phyloP scores from a whole-genome alignment of 2,113 vertebrate genomes.

The Myrmecophaga tridactyla region DNA sequence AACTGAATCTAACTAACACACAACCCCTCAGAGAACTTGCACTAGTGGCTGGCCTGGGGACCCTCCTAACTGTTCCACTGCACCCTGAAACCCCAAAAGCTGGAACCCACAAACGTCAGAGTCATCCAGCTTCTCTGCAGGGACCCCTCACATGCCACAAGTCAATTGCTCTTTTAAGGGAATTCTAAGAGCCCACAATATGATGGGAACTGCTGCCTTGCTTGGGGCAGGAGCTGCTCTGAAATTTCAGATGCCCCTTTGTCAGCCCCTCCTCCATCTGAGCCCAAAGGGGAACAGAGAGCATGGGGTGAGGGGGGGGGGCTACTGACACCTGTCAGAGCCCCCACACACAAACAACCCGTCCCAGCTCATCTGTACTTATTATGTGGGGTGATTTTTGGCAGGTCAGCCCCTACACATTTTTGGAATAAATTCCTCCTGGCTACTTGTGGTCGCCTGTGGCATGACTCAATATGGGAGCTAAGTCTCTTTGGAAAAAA shows the following conservation, averaged over 20 bases:
- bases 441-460: not conserved
- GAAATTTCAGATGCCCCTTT: not conserved
- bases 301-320: no score
- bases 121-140: fast-evolving
- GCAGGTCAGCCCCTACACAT: fast-evolving
- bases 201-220: not conserved
- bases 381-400: fast-evolving
- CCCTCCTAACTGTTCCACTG: fast-evolving
- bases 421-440: not conserved
- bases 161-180: not conserved
- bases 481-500: not conserved
- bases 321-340: not conserved
- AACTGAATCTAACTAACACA: no score
- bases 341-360: not conserved
- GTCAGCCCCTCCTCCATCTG: not conserved
- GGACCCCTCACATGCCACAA: not conserved
- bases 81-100: not conserved
- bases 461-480: not conserved
- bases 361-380: not conserved
- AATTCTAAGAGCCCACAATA: not conserved
- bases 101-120: not conserved
- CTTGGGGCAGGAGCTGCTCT: not conserved
- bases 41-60: fast-evolving
- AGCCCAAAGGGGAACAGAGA: no score
- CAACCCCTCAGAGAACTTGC: not conserved